These are phyloP conservation scores for Centrocercus urophasianus DNA, from an alignment of 2,113 vertebrate genomes.

Conservation along the genomic window DNA sequence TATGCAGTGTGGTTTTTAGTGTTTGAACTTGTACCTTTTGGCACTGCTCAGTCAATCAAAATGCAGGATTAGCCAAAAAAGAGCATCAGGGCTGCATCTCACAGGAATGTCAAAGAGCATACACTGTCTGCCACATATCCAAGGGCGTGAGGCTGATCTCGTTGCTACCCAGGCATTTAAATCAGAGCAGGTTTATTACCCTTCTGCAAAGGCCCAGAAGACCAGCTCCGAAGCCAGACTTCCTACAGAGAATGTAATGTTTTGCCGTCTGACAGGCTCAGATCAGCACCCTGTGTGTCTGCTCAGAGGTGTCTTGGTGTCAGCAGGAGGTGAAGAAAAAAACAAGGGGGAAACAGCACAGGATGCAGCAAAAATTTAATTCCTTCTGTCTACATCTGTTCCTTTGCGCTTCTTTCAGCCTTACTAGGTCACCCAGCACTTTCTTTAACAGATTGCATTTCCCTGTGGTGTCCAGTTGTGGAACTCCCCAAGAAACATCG, in stretches of 20 bases:
- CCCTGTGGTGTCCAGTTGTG: background rate
- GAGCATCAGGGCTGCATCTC: background rate
- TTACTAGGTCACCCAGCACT: background rate
- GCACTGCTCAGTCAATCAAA: background rate
- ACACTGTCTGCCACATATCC: background rate
- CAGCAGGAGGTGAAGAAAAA: background rate
- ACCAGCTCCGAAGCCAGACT: background rate
- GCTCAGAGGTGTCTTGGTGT: background rate
- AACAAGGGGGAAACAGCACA: background rate
- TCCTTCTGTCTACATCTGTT: background rate
- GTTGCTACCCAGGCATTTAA: background rate
- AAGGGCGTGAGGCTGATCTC: background rate
- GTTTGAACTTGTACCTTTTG: conserved; percentile 1
- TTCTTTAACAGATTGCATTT: background rate
- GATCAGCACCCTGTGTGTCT: background rate
- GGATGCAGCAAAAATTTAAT: background rate
- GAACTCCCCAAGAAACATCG: background rate
- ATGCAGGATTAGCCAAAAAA: background rate
- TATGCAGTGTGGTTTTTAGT: background rate
- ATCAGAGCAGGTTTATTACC: background rate
- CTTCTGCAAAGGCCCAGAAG: rapidly evolving
- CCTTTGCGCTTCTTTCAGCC: background rate
- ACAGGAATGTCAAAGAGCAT: background rate
- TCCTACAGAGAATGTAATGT: background rate
- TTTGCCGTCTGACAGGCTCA: conserved; percentile 7